Evolutionary conservation across 2,113 vertebrate species (phyloP).

Genomic region (Stigmatopora nigra): DNA sequence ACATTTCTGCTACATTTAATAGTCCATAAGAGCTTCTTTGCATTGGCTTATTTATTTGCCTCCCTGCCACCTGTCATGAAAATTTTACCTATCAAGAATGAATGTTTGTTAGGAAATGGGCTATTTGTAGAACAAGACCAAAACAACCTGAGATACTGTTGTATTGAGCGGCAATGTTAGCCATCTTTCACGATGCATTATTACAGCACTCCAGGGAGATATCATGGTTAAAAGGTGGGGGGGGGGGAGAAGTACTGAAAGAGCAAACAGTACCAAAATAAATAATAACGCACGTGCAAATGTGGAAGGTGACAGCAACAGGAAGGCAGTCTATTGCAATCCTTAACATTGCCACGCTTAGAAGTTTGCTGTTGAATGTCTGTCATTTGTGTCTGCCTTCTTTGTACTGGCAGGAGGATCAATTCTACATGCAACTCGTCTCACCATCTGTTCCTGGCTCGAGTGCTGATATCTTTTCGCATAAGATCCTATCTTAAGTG

Average conservation of each 20-base stretch:
- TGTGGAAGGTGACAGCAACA: slow-evolving; percentile 29
- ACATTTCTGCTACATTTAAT: slow-evolving; percentile 50
- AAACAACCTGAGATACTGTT: slow-evolving; percentile 7
- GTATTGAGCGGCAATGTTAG: slow-evolving; percentile 6
- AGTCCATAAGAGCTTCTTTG: slow-evolving; percentile 49
- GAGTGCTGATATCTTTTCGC: slow-evolving; percentile 57
- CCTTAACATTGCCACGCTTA: slow-evolving; percentile 34
- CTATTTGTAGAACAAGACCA: slow-evolving; percentile 21
- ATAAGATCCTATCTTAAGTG: slow-evolving; percentile 57
- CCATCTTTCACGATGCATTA: slow-evolving; percentile 1
- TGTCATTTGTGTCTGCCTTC: slow-evolving; percentile 25
- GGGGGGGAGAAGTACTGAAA: slow-evolving; percentile 3
- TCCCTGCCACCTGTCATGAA: slow-evolving; percentile 48
- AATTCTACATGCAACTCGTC: slow-evolving; percentile 56
- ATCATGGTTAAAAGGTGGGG: slow-evolving; percentile 1
- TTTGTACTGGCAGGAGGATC: slow-evolving; percentile 54
- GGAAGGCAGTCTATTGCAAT: slow-evolving; percentile 26
- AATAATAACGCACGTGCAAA: slow-evolving; percentile 27
- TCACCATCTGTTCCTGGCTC: slow-evolving; percentile 67
- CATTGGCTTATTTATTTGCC: slow-evolving; percentile 51
- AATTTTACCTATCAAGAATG: slow-evolving; percentile 39
- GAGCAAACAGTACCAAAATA: slow-evolving; percentile 21
- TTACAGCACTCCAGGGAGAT: slow-evolving; percentile 12
- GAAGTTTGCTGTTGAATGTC: slow-evolving; percentile 32
- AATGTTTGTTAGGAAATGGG: slow-evolving; percentile 36